Evolutionary conservation across 1,140 invertebrate genomes (phyloP).

Genomic region (Hyposmocoma kahamanoa): DNA sequence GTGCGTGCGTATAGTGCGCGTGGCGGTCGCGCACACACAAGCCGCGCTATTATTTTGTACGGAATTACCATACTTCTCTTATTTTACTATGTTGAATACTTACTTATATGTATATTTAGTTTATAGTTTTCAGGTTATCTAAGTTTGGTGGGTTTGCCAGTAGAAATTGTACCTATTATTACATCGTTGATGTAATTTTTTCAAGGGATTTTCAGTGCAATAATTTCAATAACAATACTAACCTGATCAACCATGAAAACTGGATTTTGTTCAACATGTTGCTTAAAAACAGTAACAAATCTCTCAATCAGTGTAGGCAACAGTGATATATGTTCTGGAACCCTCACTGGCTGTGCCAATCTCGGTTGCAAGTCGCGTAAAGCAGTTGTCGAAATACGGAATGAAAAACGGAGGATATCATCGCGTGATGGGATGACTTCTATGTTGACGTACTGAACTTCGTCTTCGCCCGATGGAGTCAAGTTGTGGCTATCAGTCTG

Average conservation of each 20-base stretch:
- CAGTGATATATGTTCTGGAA: constrained; percentile 86
- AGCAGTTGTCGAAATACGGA: constrained; percentile 85
- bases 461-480: constrained; percentile 75
- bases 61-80: too few species aligned
- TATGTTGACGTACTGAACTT: constrained; percentile 88
- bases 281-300: constrained; percentile 88
- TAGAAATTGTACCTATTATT: too few species aligned
- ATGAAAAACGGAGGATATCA: constrained; percentile 75
- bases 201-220: neutral
- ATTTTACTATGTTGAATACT: too few species aligned
- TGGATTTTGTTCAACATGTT: constrained; percentile 83
- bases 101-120: too few species aligned
- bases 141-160: too few species aligned
- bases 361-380: constrained; percentile 87
- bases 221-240: constrained; percentile 22
- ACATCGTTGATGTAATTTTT: neutral
- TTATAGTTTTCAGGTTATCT: too few species aligned
- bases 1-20: too few species aligned
- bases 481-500: constrained; percentile 83
- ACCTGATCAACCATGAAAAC: constrained; percentile 80
- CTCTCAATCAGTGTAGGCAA: constrained; percentile 86
- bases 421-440: constrained; percentile 79
- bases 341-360: constrained; percentile 81
- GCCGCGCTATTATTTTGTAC: too few species aligned
- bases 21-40: too few species aligned